These are phyloP conservation scores for Trogon melanurus DNA, from an alignment of 2,113 vertebrate species.

Conservation along the genomic window DNA sequence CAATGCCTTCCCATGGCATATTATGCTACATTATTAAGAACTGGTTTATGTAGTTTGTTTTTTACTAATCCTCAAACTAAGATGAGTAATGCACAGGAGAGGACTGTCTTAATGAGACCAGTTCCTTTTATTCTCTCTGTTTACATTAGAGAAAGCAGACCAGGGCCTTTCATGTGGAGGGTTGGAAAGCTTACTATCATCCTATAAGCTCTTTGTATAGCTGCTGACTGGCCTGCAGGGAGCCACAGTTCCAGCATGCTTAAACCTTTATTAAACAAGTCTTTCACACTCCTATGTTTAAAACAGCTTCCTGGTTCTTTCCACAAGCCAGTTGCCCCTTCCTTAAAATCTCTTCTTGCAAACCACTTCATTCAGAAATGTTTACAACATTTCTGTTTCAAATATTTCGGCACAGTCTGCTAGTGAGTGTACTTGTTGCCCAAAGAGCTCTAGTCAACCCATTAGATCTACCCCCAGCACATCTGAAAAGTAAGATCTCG, in stretches of 20 bases:
- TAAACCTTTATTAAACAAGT: conserved; percentile 25
- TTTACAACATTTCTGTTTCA: background rate
- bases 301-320: background rate
- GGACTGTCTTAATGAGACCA: background rate
- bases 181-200: background rate
- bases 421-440: background rate
- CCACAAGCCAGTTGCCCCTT: background rate
- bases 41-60: background rate
- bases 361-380: background rate
- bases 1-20: background rate
- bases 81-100: background rate
- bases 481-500: background rate
- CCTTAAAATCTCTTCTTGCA: background rate
- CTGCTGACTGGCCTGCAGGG: background rate
- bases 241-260: background rate
- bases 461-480: background rate
- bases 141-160: background rate
- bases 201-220: background rate
- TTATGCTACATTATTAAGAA: background rate
- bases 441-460: background rate
- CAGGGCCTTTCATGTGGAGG: conserved; percentile 43
- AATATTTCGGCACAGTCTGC: background rate
- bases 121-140: background rate
- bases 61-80: conserved; percentile 18
- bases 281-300: background rate